Evolutionary conservation across 1,140 invertebrate species (phyloP).

Genomic region (Drosophila bipectinata): DNA sequence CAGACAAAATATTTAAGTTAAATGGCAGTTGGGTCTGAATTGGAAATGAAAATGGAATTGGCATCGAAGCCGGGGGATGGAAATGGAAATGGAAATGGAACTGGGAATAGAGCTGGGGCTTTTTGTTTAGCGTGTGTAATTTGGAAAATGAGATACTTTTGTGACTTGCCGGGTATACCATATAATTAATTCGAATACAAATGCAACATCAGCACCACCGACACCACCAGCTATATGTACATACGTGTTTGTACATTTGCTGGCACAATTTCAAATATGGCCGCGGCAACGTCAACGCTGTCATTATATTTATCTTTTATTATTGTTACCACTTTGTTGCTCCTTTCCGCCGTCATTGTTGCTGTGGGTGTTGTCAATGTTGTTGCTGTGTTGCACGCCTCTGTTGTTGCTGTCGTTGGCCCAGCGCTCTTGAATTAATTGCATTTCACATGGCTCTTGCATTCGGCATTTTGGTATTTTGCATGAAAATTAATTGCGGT

Average conservation of each 20-base stretch:
- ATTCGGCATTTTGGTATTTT: constrained; percentile 59
- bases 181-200: constrained; percentile 71
- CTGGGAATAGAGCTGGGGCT: constrained; percentile 22
- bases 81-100: constrained; percentile 14
- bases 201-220: constrained; percentile 35
- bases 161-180: constrained; percentile 58
- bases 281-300: constrained; percentile 64
- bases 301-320: constrained; percentile 76
- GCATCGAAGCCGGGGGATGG: constrained; percentile 20
- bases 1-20: constrained; percentile 77
- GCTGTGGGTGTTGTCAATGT: constrained; percentile 32
- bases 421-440: constrained; percentile 73
- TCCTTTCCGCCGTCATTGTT: constrained; percentile 25
- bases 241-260: constrained; percentile 15
- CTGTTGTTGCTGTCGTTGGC: constrained; percentile 24
- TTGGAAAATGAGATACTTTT: constrained; percentile 79
- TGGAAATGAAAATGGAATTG: constrained; percentile 61
- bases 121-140: constrained; percentile 58
- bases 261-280: constrained; percentile 75
- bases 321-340: constrained; percentile 61
- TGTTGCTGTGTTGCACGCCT: constrained; percentile 6
- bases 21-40: constrained; percentile 67
- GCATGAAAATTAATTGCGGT: constrained; percentile 67
- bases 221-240: constrained; percentile 6
- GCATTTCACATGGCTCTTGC: constrained; percentile 72